Evolutionary conservation across 2,888 invertebrate genomes (phyloP), one percentile per base, ranked within the genome.

Genomic region (Pogonocherus hispidulus): DNA sequence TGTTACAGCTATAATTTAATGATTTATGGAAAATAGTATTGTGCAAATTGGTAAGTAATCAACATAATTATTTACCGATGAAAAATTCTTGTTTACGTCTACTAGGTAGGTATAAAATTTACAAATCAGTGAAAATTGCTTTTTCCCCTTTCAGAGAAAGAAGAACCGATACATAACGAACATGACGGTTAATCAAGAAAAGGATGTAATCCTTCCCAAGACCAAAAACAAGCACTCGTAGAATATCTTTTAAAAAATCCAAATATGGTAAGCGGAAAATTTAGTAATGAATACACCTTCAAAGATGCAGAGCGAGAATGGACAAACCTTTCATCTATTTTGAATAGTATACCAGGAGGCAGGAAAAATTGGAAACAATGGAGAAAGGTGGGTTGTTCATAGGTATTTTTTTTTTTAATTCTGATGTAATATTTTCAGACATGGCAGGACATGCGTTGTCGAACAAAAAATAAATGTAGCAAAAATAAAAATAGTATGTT

Each of bases 371-470:
- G 57, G 65, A 65, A 65, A 65, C n/a, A 51, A 23, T 65, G 44
- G 65, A 47, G 49, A 49, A 65, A 57, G 57, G 65, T 65, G 41
- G 19, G n/a, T n/a, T n/a, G n/a, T n/a, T n/a, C n/a, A n/a, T n/a
- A n/a, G n/a, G n/a, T n/a, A n/a, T n/a, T n/a, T n/a, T n/a, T n/a
- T n/a, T n/a, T n/a, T n/a, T n/a, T n/a, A n/a, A n/a, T n/a, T n/a
- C n/a, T n/a, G n/a, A n/a, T n/a, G n/a, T n/a, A n/a, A n/a, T 49
- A 11, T 19, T 49, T 19, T 49, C 14, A 51, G 49, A 27, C 14
- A n/a, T 51, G 49, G 49, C 49, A 51, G 22, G 49, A 56, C 22
- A 18, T 56, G 16, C 9, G 37, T 11, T 56, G 14, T 6, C 20
- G 44, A n/a, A 56, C 56, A n/a, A 56, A 56, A 44, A 44, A n/a